A percentile compares a stretch with the other conserved stretches of the same genome.
Evolutionary conservation across 2,797 vertebrate genomes (phyloP).

Genomic region (Danionella dracula): DNA sequence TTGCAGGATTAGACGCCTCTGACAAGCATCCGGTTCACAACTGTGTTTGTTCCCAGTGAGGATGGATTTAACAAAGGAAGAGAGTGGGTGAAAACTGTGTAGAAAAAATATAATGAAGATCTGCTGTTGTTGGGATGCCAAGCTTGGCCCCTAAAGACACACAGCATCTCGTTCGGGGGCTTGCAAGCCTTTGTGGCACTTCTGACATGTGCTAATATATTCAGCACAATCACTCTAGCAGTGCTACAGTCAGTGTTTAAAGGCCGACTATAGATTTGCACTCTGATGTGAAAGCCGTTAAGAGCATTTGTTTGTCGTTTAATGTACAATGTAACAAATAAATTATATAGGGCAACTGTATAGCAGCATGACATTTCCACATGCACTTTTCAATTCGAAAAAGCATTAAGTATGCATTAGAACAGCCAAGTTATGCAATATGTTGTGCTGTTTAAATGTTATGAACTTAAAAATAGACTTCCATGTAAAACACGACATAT

Average conservation of each 20-base stretch:
- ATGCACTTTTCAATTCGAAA: not conserved
- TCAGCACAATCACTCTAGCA: not conserved
- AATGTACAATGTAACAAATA: not conserved
- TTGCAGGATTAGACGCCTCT: not conserved
- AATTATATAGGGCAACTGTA: not conserved
- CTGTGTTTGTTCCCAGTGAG: not conserved
- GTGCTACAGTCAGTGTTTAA: slow-evolving; percentile 6
- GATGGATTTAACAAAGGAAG: slow-evolving; percentile 1
- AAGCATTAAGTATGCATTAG: not conserved
- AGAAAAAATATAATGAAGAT: not conserved
- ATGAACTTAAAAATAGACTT: too few relatives aligned
- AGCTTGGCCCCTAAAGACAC: not conserved
- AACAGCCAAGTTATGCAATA: not conserved
- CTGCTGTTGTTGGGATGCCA: slow-evolving; percentile 1
- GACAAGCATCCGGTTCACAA: slow-evolving; percentile 3
- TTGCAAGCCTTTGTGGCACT: not conserved
- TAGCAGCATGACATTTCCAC: not conserved
- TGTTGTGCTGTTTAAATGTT: not conserved
- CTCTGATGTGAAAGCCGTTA: not conserved
- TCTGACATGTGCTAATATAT: slow-evolving; percentile 14
- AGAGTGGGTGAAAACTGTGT: slow-evolving; percentile 8
- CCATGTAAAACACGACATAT: too few relatives aligned
- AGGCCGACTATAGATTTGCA: not conserved
- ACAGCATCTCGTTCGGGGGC: not conserved
- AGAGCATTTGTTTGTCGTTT: slow-evolving; percentile 1